Evolutionary conservation across 2,797 vertebrate species (phyloP).

Genomic region (Sciurus carolinensis): DNA sequence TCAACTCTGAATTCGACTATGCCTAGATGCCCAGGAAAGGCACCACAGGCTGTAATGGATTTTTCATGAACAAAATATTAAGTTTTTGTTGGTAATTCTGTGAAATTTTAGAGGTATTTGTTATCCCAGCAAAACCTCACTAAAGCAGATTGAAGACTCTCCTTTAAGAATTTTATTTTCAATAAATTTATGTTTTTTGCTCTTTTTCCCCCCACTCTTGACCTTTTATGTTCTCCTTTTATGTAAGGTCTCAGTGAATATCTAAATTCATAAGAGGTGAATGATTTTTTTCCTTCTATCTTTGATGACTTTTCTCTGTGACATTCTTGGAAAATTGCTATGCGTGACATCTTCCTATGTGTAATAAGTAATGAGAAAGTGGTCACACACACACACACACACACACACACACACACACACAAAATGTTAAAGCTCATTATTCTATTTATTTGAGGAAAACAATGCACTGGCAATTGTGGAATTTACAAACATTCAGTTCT

Average conservation of each 20-base stretch:
- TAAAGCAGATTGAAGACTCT: background rate
- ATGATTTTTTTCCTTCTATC: background rate
- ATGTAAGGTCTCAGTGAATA: background rate
- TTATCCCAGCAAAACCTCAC: background rate
- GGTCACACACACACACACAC: background rate
- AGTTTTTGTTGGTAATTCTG: background rate
- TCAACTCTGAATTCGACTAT: background rate
- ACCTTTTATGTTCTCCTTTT: background rate
- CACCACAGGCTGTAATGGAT: background rate
- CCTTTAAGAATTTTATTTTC: slow-evolving; percentile 55
- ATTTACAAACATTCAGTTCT: slow-evolving; percentile 64
- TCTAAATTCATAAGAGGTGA: slow-evolving; percentile 16
- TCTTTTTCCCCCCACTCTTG: background rate
- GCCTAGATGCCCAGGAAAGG: background rate
- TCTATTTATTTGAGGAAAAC: slow-evolving; percentile 30
- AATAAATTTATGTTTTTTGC: slow-evolving; percentile 33
- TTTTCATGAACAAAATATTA: slow-evolving; percentile 13
- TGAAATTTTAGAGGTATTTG: slow-evolving; percentile 41
- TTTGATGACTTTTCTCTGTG: slow-evolving; percentile 17
- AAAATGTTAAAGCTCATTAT: slow-evolving; percentile 1
- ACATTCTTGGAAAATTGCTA: slow-evolving; percentile 6
- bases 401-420: background rate
- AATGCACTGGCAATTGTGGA: slow-evolving; percentile 33
- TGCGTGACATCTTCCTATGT: slow-evolving; percentile 10
- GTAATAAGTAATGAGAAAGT: slow-evolving; percentile 10